Evolutionary conservation across 2,888 invertebrate species (phyloP).

Genomic region (Zygogramma bicolorata): DNA sequence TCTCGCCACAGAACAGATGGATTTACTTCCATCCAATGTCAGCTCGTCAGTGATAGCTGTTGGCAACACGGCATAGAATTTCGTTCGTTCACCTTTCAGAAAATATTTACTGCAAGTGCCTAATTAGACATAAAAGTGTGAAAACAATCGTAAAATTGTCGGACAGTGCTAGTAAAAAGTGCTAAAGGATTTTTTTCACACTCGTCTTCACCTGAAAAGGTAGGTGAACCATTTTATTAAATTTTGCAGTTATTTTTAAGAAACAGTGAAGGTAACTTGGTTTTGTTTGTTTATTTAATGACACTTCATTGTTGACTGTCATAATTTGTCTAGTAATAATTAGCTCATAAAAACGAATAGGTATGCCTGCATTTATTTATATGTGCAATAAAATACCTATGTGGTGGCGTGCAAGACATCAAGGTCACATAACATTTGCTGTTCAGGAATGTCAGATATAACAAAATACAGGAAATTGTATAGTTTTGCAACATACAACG

Average conservation of each 20-base stretch:
- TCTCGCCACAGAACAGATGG: slow-evolving; percentile 23
- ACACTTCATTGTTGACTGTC: slow-evolving; percentile 26
- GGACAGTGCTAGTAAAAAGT: slow-evolving; percentile 30
- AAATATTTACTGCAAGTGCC: slow-evolving; percentile 35
- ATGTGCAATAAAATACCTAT: slow-evolving; percentile 41
- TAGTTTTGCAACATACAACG: slow-evolving; percentile 28
- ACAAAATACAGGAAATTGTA: slow-evolving; percentile 52
- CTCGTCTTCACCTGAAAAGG: slow-evolving; percentile 44
- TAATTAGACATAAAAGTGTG: slow-evolving; percentile 30
- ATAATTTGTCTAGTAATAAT: slow-evolving; percentile 16
- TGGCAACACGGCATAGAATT: slow-evolving; percentile 35
- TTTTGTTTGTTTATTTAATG: slow-evolving; percentile 34
- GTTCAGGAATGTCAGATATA: slow-evolving; percentile 48
- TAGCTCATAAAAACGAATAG: slow-evolving; percentile 20
- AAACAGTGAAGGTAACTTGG: neutral
- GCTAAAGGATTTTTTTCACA: slow-evolving; percentile 44
- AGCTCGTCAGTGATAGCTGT: slow-evolving; percentile 21
- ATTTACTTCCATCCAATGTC: slow-evolving; percentile 21
- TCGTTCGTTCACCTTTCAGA: slow-evolving; percentile 39
- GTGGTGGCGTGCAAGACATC: slow-evolving; percentile 46
- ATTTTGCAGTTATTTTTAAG: neutral
- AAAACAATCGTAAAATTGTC: slow-evolving; percentile 20
- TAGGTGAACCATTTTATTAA: slow-evolving; percentile 37
- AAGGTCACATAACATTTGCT: slow-evolving; percentile 50
- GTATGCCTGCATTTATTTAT: slow-evolving; percentile 44